Evolutionary conservation across 2,113 vertebrate species (phyloP).

Genomic region (Oplegnathus fasciatus): DNA sequence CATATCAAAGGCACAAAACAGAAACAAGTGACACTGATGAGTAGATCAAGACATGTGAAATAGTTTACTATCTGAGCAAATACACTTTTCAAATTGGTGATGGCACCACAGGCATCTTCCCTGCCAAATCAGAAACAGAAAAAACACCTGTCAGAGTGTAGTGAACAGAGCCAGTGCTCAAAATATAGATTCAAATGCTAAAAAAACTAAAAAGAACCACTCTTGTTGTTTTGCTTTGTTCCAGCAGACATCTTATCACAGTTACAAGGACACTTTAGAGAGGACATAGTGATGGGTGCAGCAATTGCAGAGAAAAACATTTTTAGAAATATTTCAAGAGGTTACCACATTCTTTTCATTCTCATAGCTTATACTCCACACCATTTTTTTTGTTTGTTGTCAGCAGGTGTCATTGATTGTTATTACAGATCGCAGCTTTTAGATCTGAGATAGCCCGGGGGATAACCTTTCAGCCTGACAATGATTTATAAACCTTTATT

Average conservation of each 20-base stretch:
- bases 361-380: neutral
- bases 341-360: neutral
- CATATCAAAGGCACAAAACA: slow-evolving; percentile 18
- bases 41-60: neutral
- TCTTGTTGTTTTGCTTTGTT: neutral
- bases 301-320: neutral
- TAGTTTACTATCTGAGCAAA: neutral
- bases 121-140: neutral
- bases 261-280: slow-evolving; percentile 4
- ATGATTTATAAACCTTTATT: slow-evolving; percentile 19
- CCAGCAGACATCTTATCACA: neutral
- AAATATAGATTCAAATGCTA: neutral
- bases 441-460: neutral
- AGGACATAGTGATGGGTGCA: neutral
- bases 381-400: neutral
- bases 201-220: neutral
- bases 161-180: neutral
- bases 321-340: slow-evolving; percentile 7
- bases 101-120: neutral
- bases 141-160: neutral
- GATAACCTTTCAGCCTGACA: slow-evolving; percentile 1
- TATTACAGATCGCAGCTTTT: slow-evolving; percentile 23
- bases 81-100: neutral
- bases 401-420: slow-evolving; percentile 34
- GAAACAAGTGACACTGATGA: slow-evolving; percentile 13